These are phyloP conservation scores for Heliocidaris tuberculata DNA, from an alignment of 35 echinoderm and acorn worm species.

Conservation along the genomic window DNA sequence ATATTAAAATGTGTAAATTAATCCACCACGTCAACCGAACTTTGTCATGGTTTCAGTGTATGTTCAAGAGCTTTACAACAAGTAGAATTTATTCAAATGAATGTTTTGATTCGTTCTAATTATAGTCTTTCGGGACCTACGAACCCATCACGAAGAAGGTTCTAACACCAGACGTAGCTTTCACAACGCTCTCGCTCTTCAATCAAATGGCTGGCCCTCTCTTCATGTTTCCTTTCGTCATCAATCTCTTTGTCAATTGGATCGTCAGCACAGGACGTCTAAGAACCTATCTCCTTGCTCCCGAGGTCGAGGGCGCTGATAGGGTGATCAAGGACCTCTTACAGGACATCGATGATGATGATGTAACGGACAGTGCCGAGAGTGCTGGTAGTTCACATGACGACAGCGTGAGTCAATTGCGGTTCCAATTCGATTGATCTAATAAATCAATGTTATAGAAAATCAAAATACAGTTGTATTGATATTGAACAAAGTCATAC, in stretches of 20 bases:
- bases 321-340: neutral
- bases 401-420: neutral
- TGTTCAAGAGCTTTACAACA: no score
- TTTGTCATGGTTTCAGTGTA: no score
- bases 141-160: slow-evolving; percentile 4
- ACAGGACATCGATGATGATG: neutral
- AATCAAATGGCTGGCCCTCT: slow-evolving; percentile 65
- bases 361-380: slow-evolving; percentile 1
- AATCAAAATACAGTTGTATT: no score
- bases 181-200: slow-evolving; percentile 69
- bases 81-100: no score
- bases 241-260: slow-evolving; percentile 53
- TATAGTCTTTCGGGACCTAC: slow-evolving; percentile 73
- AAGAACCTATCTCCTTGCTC: slow-evolving; percentile 46
- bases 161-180: slow-evolving; percentile 62
- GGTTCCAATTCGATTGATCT: no score
- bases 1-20: no score
- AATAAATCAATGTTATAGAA: no score
- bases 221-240: slow-evolving; percentile 57
- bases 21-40: no score
- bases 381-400: neutral
- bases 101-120: neutral
- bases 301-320: slow-evolving; percentile 60
- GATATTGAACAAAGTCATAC: no score
- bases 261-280: slow-evolving; percentile 58